A percentile compares a stretch with the other conserved stretches of the same genome.
These are phyloP conservation scores for Lepisosteus oculatus DNA, from an alignment of 2,113 vertebrate genomes.

Conservation along the genomic window DNA sequence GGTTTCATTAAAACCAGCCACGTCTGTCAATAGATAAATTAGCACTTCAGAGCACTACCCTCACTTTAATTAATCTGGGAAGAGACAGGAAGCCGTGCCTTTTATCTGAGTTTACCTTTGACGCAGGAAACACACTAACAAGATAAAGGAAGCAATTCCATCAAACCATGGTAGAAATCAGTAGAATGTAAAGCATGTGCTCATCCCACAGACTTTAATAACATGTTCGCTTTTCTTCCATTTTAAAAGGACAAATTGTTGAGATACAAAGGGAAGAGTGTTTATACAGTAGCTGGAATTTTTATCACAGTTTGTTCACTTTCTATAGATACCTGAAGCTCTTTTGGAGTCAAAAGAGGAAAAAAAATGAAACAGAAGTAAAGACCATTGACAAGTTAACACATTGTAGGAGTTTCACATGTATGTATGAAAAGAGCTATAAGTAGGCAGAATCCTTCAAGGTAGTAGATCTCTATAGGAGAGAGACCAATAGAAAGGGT, in stretches of 20 bases:
- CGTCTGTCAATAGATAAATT: slow-evolving; percentile 21
- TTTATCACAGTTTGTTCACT: background rate
- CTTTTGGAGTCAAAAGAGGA: background rate
- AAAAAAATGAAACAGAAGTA: background rate
- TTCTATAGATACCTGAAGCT: background rate
- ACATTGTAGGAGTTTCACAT: background rate
- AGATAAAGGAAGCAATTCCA: slow-evolving; percentile 29
- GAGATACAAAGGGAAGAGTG: background rate
- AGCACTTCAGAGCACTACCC: slow-evolving; percentile 29
- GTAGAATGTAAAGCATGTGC: background rate
- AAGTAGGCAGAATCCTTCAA: too few relatives aligned
- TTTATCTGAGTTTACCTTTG: slow-evolving; percentile 27
- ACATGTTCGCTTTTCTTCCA: background rate
- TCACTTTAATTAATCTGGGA: slow-evolving; percentile 21
- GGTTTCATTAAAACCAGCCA: slow-evolving; percentile 1
- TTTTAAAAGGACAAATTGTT: background rate
- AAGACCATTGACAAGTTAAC: background rate
- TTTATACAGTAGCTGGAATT: too few relatives aligned
- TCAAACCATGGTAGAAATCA: slow-evolving; percentile 2
- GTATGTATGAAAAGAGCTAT: too few relatives aligned
- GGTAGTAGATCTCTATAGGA: too few relatives aligned
- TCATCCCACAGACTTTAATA: slow-evolving; percentile 7
- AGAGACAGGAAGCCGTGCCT: background rate
- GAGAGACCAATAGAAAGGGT: too few relatives aligned
- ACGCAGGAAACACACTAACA: slow-evolving; percentile 8